Base-by-base conservation (phyloP, 1,140 invertebrate genomes). In the Drosophila hydei region DNA sequence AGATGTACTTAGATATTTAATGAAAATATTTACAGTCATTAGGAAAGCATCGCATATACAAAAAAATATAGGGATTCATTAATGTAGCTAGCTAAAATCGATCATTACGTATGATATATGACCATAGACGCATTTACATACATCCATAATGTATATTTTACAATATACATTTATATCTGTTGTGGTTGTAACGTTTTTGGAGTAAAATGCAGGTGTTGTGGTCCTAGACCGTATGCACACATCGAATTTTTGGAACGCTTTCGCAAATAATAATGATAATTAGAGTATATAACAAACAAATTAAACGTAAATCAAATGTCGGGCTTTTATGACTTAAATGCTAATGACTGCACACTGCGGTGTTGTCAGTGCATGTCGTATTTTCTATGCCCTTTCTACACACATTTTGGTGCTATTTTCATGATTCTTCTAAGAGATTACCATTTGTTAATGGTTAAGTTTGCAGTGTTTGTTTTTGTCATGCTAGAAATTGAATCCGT, bases 401-500 rank as follows among this genome's bases (percentile, higher is more conserved):
- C 33, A 50, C 42, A 54, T 63, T 23, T 19, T 36, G 38, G 14
- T n/a, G 33, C 40, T 54, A 48, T 19, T 63, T 14, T 33, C 30
- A 19, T 11, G 27, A 47, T 69, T 59, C 9, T 38, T 52, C 50
- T 33, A 23, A 36, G 42, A 55, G 23, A 33, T 45, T 73, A 30
- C 42, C 59, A 38, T 27, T 33, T 52, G 21, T 43, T 33, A 52
- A 51, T 56, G 25, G 48, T 48, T 61, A n/a, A 38, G 21, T 70
- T 27, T 65, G 42, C 38, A 60, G 42, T 77, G 40, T 52, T 60
- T 8, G 23, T 61, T 19, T 11, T 48, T 50, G 64, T 74, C 54
- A 54, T 81, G 79, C 80, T 95, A 97, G 92, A 97, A 97, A 79
- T 96, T 94, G 91, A 96, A 97, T 81, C 95, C 95, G 73, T 94